These are phyloP conservation scores for Hippocampus kuda DNA, from an alignment of 2,797 vertebrate species.

Conservation along the genomic window DNA sequence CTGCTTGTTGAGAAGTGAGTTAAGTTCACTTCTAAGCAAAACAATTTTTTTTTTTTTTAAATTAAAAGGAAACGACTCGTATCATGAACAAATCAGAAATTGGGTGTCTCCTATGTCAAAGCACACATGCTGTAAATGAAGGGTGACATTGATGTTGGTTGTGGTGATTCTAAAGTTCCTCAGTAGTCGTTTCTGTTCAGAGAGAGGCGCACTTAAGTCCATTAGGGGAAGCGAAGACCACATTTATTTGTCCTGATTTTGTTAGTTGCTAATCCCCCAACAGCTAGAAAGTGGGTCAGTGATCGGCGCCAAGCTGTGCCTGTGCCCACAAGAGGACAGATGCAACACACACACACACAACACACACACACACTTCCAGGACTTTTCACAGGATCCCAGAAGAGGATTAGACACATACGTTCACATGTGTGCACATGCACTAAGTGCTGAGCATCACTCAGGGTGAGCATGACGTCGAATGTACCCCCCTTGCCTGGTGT, in stretches of 20 bases:
- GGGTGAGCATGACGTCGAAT: conserved; percentile 26
- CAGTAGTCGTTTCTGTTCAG: conserved; percentile 25
- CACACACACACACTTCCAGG: conserved; percentile 19
- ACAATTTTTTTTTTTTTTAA: neutral
- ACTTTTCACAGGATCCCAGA: conserved; percentile 28
- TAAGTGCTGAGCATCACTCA: neutral
- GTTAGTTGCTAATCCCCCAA: conserved; percentile 47
- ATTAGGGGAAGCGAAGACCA: conserved; percentile 31
- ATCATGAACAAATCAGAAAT: too few species aligned
- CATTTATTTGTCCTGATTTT: conserved; percentile 37
- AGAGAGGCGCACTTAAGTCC: conserved; percentile 27
- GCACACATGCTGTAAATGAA: conserved; percentile 16
- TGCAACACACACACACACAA: conserved; percentile 15
- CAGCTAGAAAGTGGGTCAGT: conserved; percentile 46
- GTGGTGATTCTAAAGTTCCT: conserved; percentile 14
- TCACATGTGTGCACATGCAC: neutral
- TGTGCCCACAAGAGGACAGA: conserved; percentile 30
- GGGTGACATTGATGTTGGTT: conserved; percentile 11
- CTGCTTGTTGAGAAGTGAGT: too few species aligned
- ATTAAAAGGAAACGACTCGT: neutral
- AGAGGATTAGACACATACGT: conserved; percentile 9
- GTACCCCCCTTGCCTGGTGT: conserved; percentile 1
- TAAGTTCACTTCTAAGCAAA: neutral
- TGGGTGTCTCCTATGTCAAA: neutral
- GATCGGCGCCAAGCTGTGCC: conserved; percentile 37